Evolutionary conservation across 1,140 invertebrate genomes (phyloP).

Genomic region (Globodera rostochiensis): DNA sequence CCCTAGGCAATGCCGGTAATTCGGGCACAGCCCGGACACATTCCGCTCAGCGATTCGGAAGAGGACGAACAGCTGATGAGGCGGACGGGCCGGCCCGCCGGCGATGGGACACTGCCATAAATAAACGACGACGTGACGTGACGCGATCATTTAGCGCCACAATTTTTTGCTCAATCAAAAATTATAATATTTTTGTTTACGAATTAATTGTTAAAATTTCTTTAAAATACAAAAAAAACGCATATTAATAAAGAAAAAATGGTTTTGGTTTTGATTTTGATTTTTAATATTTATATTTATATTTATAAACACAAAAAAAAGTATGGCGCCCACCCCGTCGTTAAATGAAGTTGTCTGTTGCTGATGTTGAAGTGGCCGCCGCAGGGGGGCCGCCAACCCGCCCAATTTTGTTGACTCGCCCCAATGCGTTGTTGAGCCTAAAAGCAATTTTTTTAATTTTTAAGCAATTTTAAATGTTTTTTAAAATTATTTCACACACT

Average conservation of each 20-base stretch:
- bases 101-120: background rate
- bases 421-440: background rate
- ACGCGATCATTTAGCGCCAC: background rate
- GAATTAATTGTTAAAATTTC: too few species aligned
- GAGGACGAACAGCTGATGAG: constrained; percentile 13
- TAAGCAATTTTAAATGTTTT: too few species aligned
- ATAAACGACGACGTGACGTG: background rate
- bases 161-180: background rate
- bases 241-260: too few species aligned
- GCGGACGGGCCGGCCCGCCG: too few species aligned
- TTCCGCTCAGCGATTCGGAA: constrained; percentile 29
- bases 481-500: too few species aligned
- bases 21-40: constrained; percentile 17
- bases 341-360: background rate
- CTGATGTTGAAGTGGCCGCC: background rate
- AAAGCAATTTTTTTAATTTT: too few species aligned
- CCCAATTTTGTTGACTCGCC: background rate
- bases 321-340: background rate
- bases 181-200: too few species aligned
- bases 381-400: background rate
- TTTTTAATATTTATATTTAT: too few species aligned
- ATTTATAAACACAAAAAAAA: background rate
- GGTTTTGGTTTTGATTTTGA: too few species aligned
- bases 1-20: constrained; percentile 4
- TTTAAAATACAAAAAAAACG: too few species aligned